Conservation (phyloP, 1,140 invertebrate species). For the Cydia amplana region DNA sequence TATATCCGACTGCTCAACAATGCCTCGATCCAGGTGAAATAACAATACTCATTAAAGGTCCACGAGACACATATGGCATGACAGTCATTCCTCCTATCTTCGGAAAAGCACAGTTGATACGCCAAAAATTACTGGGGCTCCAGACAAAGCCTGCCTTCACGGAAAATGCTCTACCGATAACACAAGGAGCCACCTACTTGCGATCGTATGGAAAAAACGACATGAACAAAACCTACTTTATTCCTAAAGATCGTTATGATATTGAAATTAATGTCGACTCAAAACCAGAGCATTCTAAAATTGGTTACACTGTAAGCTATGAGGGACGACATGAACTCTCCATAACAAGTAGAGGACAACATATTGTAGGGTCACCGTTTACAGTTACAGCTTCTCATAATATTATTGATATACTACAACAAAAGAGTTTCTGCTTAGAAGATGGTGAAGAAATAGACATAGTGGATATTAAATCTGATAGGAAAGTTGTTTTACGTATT, state of each 20-base stretch:
- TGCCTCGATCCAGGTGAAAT: conserved; percentile 74
- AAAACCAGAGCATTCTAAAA: conserved; percentile 61
- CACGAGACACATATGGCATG: conserved; percentile 71
- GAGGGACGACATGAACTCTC: conserved; percentile 75
- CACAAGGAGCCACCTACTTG: conserved; percentile 68
- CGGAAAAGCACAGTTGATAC: conserved; percentile 71
- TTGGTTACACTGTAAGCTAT: conserved; percentile 66
- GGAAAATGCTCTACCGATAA: conserved; percentile 66
- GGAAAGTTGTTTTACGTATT: conserved; percentile 75
- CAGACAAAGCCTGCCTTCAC: conserved; percentile 61
- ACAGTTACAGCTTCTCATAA: conserved; percentile 67
- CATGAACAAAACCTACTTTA: conserved; percentile 72
- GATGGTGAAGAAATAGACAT: conserved; percentile 75
- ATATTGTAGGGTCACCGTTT: conserved; percentile 76
- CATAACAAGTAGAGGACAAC: conserved; percentile 73
- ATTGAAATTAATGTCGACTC: conserved; percentile 69
- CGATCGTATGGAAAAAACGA: conserved; percentile 70
- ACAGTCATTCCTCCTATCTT: conserved; percentile 67
- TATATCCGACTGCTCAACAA: conserved; percentile 77
- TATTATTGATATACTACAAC: conserved; percentile 60
- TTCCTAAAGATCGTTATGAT: conserved; percentile 73
- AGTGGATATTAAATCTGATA: conserved; percentile 69
- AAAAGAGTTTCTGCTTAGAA: conserved; percentile 66
- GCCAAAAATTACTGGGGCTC: conserved; percentile 69
- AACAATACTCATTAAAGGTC: conserved; percentile 73